Base-by-base conservation (phyloP, 2,888 invertebrate species). In the Cerastis rubricosa region DNA sequence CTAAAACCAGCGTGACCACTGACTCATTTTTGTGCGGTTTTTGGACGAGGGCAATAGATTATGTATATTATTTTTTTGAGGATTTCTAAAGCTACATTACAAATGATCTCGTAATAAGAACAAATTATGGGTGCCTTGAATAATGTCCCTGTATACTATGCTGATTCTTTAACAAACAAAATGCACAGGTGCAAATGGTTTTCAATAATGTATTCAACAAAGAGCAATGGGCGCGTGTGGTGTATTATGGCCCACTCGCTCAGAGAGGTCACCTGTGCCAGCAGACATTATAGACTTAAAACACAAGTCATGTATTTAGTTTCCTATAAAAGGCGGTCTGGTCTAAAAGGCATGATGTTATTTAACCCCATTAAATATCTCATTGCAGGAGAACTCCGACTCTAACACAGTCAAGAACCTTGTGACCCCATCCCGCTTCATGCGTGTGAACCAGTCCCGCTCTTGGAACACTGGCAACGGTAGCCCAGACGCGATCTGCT, bases 391-490 rank as follows among this genome's bases (percentile, higher is more conserved):
- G 89, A 96, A 98, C 61, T 97, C 98, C 87, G 98, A 98, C 51
- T 97, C 98, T 0, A 97, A 97, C n/a, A 87, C 93, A 1, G 97
- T 98, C 67, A 98, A 98, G 57, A 97, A 99, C 86, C 97, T 99
- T 84, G 97, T 98, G 65, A 99, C 99, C 0, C 99, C 99, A 0
- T 98, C 98, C 54, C 97, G 99, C 45, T 99, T 99, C 94, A 98
- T 99, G 63, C 98, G 99, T 68, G 98, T 98, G 65, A 99, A 99
- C 93, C 98, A 98, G 86, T 98, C 98, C 69, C 97, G 99, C 65
- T 98, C 98, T 0, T 99, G 99, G 99, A 99, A 99, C 93, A 99
- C 99, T 0, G 99, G 99, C 7, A 99, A 99, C 93, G 99, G 99
- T 49, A 99, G 99, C 17, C 99, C 99, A 0, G 99, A 99, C 95